Conservation (phyloP, 2,113 vertebrate genomes). For the Bos javanicus region DNA sequence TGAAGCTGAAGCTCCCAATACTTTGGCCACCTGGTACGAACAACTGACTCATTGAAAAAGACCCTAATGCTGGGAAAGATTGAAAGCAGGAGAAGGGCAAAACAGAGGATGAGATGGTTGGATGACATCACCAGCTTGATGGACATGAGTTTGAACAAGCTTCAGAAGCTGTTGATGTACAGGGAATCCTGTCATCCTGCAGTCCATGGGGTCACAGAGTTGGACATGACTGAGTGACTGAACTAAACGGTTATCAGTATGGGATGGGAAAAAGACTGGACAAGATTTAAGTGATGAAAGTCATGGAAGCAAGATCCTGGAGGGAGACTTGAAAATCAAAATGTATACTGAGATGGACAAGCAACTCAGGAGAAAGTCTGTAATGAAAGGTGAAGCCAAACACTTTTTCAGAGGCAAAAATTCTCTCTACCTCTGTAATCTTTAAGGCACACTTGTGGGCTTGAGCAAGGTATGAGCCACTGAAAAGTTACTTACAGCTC, state of each 20-base stretch:
- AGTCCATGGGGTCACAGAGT: neutral
- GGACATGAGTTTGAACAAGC: neutral
- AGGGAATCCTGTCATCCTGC: neutral
- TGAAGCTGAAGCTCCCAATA: neutral
- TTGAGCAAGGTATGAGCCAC: neutral
- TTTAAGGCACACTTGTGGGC: neutral
- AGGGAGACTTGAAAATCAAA: neutral
- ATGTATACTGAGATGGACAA: neutral
- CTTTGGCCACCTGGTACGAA: rapidly evolving
- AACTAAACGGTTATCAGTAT: neutral
- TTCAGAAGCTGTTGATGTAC: neutral
- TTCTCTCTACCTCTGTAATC: neutral
- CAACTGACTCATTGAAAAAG: neutral
- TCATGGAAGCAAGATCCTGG: neutral
- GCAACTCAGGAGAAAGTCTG: neutral
- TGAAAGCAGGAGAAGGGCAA: neutral
- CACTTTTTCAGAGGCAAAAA: neutral
- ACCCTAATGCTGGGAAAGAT: neutral
- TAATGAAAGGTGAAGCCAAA: neutral
- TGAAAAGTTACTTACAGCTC: neutral
- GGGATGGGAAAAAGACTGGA: neutral
- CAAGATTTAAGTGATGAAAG: neutral
- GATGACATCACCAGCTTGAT: neutral
- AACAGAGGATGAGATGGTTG: neutral
- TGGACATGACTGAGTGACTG: neutral